Evolutionary conservation across 1,140 invertebrate genomes (phyloP).

Genomic region (Drosophila orena): DNA sequence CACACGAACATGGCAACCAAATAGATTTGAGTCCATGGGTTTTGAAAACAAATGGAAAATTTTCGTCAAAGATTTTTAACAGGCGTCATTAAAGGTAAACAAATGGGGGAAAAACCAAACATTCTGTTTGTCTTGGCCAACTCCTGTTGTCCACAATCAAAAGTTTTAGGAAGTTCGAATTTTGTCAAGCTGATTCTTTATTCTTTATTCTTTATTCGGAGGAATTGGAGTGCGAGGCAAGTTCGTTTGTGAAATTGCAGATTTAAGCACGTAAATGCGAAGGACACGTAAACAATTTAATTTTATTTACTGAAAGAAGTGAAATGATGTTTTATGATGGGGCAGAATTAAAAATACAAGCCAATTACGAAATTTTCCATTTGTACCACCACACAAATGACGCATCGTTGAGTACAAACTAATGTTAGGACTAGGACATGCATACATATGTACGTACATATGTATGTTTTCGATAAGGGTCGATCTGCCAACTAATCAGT

Average conservation of each 20-base stretch:
- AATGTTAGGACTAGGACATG: too few relatives aligned
- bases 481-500: conserved; percentile 27
- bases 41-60: conserved; percentile 32
- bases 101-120: conserved; percentile 1
- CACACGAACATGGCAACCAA: conserved; percentile 19
- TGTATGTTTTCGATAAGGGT: conserved; percentile 16
- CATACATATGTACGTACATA: neutral
- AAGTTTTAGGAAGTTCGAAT: conserved; percentile 36
- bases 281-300: conserved; percentile 17
- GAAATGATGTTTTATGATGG: neutral
- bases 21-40: conserved; percentile 1
- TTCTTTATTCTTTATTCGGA: conserved; percentile 3
- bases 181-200: conserved; percentile 6
- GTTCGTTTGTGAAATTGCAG: conserved; percentile 9
- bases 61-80: conserved; percentile 24
- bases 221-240: conserved; percentile 11
- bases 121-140: conserved; percentile 36
- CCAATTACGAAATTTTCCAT: conserved; percentile 31
- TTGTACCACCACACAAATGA: conserved; percentile 1
- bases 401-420: neutral
- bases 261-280: conserved; percentile 12
- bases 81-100: conserved; percentile 26
- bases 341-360: neutral
- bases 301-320: conserved; percentile 12
- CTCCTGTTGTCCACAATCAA: conserved; percentile 40